Percentiles rank a stretch among this genome's conserved stretches.
These are phyloP conservation scores for Scaptomyza hsui DNA, from an alignment of 1,140 invertebrate genomes.

Conservation along the genomic window DNA sequence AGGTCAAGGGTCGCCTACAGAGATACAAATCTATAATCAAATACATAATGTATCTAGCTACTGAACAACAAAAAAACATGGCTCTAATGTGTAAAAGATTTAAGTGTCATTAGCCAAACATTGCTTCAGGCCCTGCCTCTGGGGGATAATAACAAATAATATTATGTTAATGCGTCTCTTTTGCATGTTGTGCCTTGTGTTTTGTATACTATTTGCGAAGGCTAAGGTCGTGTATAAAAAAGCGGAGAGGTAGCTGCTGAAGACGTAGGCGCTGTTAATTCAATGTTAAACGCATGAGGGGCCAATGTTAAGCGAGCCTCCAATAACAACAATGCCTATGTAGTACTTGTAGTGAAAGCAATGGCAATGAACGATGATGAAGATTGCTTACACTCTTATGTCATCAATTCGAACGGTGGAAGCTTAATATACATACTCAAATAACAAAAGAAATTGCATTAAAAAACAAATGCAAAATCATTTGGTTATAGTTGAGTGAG, in stretches of 20 bases:
- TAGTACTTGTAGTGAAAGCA: constrained; percentile 56
- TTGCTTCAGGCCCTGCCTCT: constrained; percentile 47
- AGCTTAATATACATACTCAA: constrained; percentile 9
- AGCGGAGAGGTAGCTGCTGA: constrained; percentile 16
- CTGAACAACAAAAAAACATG: constrained; percentile 44
- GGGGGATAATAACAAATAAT: constrained; percentile 59
- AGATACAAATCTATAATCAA: constrained; percentile 49
- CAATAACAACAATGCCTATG: background rate
- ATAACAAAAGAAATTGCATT: constrained; percentile 2
- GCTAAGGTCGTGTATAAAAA: constrained; percentile 57
- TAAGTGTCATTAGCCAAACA: constrained; percentile 57
- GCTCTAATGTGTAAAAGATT: constrained; percentile 40
- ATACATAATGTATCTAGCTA: constrained; percentile 37
- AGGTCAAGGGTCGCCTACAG: constrained; percentile 59
- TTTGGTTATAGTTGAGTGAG: background rate
- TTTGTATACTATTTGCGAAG: constrained; percentile 52
- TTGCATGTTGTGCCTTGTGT: constrained; percentile 36
- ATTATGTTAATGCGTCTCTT: constrained; percentile 33
- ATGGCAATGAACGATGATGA: constrained; percentile 50
- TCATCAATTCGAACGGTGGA: constrained; percentile 1
- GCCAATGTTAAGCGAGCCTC: constrained; percentile 59
- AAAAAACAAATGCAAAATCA: background rate
- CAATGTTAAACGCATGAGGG: constrained; percentile 64
- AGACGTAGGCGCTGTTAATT: constrained; percentile 66
- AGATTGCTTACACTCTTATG: constrained; percentile 16